Conservation (phyloP, 2,888 invertebrate genomes). For the Phania funesta region DNA sequence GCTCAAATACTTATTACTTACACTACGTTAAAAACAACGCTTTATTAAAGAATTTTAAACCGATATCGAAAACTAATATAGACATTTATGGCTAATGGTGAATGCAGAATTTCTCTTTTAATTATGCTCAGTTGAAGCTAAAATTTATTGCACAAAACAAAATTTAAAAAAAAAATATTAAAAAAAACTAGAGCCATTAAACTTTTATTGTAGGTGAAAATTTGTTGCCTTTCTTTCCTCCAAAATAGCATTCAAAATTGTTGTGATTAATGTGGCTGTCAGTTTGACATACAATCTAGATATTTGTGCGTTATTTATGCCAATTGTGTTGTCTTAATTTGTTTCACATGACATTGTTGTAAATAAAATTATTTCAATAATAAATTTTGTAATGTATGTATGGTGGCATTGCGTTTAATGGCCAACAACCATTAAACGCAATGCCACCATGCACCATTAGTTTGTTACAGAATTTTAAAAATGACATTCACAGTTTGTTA, state of each 20-base stretch:
- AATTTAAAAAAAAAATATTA: too few relatives aligned
- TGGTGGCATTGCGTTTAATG: slow-evolving; percentile 16
- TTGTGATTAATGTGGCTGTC: slow-evolving; percentile 24
- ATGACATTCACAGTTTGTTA: neutral
- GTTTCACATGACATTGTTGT: slow-evolving; percentile 27
- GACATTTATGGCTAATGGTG: too few relatives aligned
- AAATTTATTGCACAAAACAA: too few relatives aligned
- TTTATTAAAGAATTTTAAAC: too few relatives aligned
- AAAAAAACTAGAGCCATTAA: too few relatives aligned
- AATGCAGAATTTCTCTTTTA: too few relatives aligned
- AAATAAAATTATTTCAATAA: neutral
- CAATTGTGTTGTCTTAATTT: slow-evolving; percentile 46
- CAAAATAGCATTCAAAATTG: neutral
- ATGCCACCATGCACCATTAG: slow-evolving; percentile 4
- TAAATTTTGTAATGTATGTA: slow-evolving; percentile 1
- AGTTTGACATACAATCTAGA: neutral
- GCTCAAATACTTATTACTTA: too few relatives aligned
- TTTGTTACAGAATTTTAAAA: neutral
- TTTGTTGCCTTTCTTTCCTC: neutral
- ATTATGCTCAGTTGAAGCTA: too few relatives aligned
- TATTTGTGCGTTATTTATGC: neutral
- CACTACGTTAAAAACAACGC: too few relatives aligned
- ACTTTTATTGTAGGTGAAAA: too few relatives aligned
- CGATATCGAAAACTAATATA: too few relatives aligned
- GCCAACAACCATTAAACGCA: neutral